These are phyloP conservation scores for Notarius lentiginosus DNA, from an alignment of 2,113 vertebrate genomes.

Conservation along the genomic window DNA sequence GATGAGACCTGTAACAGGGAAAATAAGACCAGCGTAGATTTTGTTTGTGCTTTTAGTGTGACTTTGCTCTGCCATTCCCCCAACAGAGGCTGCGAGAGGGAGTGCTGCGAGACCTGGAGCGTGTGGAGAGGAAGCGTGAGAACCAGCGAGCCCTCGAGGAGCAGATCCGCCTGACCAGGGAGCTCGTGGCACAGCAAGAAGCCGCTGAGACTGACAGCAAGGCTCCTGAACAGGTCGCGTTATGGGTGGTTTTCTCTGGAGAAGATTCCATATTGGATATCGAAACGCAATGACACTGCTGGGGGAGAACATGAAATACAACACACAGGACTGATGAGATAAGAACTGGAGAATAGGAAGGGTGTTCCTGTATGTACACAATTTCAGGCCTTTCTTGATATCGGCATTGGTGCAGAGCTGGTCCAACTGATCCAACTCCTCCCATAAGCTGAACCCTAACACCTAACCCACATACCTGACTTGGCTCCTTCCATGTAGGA, in stretches of 20 bases:
- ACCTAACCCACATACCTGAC: background rate
- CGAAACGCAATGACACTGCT: background rate
- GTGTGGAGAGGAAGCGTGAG: conserved; percentile 80
- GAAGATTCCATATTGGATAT: background rate
- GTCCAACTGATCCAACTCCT: background rate
- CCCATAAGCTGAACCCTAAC: background rate
- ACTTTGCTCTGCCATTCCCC: no score
- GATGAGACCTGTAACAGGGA: background rate
- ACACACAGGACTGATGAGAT: no score
- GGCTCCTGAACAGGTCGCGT: conserved; percentile 54
- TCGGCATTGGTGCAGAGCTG: no score
- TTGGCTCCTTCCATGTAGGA: background rate
- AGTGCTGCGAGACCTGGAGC: conserved; percentile 86
- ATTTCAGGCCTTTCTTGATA: no score
- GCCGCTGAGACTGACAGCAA: conserved; percentile 20
- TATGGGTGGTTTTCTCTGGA: background rate
- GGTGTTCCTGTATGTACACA: no score
- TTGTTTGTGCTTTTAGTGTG: no score
- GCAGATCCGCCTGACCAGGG: conserved; percentile 80
- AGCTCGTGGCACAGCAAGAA: conserved; percentile 70
- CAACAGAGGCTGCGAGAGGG: conserved; percentile 86
- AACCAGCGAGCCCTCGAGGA: conserved; percentile 84
- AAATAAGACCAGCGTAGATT: background rate
- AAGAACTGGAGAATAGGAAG: no score
- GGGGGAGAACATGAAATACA: no score